These are phyloP conservation scores for Bathynomus jamesi DNA, from an alignment of 1,140 invertebrate species.

Conservation along the genomic window DNA sequence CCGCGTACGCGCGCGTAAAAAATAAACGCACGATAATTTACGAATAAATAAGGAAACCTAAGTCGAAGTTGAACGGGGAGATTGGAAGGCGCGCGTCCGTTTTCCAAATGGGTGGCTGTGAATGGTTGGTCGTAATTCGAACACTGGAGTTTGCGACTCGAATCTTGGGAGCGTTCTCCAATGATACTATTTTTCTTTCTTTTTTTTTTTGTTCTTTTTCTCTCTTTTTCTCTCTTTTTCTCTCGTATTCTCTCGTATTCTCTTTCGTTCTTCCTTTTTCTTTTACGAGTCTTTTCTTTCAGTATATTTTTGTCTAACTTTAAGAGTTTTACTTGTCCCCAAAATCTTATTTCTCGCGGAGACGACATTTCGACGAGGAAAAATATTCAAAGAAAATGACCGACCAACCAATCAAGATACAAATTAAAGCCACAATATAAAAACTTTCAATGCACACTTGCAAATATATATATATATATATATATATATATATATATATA, in stretches of 20 bases:
- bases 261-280: neutral
- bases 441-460: neutral
- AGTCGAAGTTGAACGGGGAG: neutral
- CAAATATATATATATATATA: neutral
- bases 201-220: constrained; percentile 4
- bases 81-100: constrained; percentile 9
- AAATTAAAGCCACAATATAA: too few relatives aligned
- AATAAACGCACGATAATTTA: too few relatives aligned
- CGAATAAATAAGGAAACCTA: constrained; percentile 1
- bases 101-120: constrained; percentile 28
- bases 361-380: neutral
- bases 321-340: neutral
- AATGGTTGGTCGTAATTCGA: constrained; percentile 12
- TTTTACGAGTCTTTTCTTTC: neutral
- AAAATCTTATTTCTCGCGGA: neutral
- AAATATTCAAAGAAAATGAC: too few relatives aligned
- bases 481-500: neutral
- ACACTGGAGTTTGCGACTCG: neutral
- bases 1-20: too few relatives aligned
- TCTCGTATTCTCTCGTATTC: constrained; percentile 3
- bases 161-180: neutral
- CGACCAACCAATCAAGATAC: too few relatives aligned
- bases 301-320: neutral
- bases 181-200: neutral
- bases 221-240: constrained; percentile 8